Conservation (phyloP, 2,113 vertebrate genomes). For the Notothenia rossii region DNA sequence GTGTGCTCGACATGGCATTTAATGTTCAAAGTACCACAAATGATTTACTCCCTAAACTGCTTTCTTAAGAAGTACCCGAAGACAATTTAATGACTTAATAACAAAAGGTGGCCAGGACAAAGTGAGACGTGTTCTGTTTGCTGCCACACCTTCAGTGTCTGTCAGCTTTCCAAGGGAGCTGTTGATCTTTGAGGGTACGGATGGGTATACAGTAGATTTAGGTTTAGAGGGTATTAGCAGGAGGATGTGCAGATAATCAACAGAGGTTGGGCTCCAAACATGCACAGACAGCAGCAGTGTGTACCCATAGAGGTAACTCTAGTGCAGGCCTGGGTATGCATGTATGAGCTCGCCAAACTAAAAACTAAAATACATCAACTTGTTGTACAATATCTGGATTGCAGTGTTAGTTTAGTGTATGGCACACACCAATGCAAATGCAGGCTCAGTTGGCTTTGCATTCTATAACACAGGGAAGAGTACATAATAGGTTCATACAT, state of each 20-base stretch:
- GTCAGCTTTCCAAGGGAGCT: constrained; percentile 14
- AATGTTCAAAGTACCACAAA: constrained; percentile 42
- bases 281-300: constrained; percentile 45
- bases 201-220: neutral
- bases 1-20: constrained; percentile 49
- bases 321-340: constrained; percentile 18
- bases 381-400: neutral
- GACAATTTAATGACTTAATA: constrained; percentile 6
- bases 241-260: constrained; percentile 25
- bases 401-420: neutral
- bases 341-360: constrained; percentile 45
- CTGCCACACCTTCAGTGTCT: constrained; percentile 47
- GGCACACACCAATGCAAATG: neutral
- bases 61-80: neutral
- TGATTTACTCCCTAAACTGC: constrained; percentile 53
- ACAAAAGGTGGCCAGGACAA: constrained; percentile 23
- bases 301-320: neutral
- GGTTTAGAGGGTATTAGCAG: constrained; percentile 20
- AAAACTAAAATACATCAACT: neutral
- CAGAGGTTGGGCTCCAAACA: neutral
- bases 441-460: no score
- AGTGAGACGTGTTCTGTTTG: constrained; percentile 50
- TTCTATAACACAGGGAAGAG: no score
- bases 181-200: constrained; percentile 2
- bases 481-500: neutral